Evolutionary conservation across 2,797 vertebrate species (phyloP), one percentile per base, ranked within the genome.

Genomic region (Pachyuromys duprasi): DNA sequence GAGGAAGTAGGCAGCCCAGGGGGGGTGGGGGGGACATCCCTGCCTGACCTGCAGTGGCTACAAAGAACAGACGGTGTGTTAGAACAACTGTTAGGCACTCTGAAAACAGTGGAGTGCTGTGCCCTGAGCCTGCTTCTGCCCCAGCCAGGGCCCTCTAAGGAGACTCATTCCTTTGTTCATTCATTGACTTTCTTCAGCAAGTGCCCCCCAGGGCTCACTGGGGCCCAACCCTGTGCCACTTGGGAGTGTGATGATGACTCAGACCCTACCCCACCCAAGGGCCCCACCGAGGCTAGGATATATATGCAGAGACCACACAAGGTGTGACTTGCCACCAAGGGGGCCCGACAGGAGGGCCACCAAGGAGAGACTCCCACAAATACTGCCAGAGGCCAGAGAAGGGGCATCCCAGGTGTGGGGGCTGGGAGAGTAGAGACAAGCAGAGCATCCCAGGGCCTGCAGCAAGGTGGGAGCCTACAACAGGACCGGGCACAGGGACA

Each of bases 11-110:
- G 36, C 17, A 20, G 33, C 62, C 9, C 0, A 0, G 42, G 15
- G n/a, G n/a, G n/a, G n/a, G n/a, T n/a, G n/a, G 0, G 36, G 42
- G 17, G 8, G 36, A 2, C 0, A 0, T 15, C 20, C 24, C 82
- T 14, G 22, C 72, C 69, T 15, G 20, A 31, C 2, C 33, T 53
- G 1, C 57, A 5, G 6, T 0, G 39, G 70, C 65, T 36, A 1
- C 1, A 3, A 1, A 12, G 49, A 4, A 12, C 24, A 3, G 4
- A n/a, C 7, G 1, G 49, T 39, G 15, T 0, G 1, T 67, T 2
- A 33, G 60, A 55, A 7, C 17, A 8, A 18, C 33, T 2, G 17
- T 8, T 18, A 22, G 36, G 55, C 33, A 3, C 5, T 55, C 5
- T 13, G 57, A 62, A 49, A 8, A 6, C 55, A 0, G 28, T 2